Percentiles rank a stretch among this genome's conserved stretches.
These are phyloP conservation scores for Pelusios castaneus DNA, from an alignment of 2,113 vertebrate species.

Conservation along the genomic window DNA sequence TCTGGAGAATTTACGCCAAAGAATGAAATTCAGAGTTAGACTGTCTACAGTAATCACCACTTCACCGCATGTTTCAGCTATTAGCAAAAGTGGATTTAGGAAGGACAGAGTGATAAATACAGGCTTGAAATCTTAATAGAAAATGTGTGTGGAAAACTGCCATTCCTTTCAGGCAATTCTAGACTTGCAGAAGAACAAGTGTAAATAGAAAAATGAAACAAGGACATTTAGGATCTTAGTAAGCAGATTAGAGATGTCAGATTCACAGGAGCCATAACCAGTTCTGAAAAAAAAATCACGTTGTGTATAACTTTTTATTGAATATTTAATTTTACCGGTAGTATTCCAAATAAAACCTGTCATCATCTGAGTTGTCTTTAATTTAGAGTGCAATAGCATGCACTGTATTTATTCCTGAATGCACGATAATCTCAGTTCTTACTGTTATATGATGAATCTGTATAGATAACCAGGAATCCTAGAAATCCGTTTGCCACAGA, in stretches of 20 bases:
- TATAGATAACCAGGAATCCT: background rate
- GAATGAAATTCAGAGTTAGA: constrained; percentile 11
- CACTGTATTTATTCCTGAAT: background rate
- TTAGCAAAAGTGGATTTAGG: constrained; percentile 20
- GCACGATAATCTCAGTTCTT: background rate
- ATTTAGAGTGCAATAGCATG: background rate
- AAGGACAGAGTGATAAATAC: background rate
- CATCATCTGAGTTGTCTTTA: constrained; percentile 1
- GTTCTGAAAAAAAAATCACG: constrained; percentile 21
- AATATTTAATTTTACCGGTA: background rate
- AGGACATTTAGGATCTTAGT: constrained; percentile 26
- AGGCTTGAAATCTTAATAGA: background rate
- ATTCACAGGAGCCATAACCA: constrained; percentile 8
- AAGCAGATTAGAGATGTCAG: constrained; percentile 13
- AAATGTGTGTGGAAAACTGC: constrained; percentile 18
- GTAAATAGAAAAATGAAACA: constrained; percentile 1
- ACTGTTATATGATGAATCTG: background rate
- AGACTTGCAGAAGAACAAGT: constrained; percentile 41
- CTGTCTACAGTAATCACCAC: constrained; percentile 13
- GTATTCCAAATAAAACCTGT: background rate
- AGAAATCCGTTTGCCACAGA: background rate
- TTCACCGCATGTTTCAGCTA: background rate
- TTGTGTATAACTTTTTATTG: constrained; percentile 10
- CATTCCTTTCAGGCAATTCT: constrained; percentile 31
- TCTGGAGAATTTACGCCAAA: background rate